Conservation (phyloP, 2,113 vertebrate genomes). For the Xenopus borealis region DNA sequence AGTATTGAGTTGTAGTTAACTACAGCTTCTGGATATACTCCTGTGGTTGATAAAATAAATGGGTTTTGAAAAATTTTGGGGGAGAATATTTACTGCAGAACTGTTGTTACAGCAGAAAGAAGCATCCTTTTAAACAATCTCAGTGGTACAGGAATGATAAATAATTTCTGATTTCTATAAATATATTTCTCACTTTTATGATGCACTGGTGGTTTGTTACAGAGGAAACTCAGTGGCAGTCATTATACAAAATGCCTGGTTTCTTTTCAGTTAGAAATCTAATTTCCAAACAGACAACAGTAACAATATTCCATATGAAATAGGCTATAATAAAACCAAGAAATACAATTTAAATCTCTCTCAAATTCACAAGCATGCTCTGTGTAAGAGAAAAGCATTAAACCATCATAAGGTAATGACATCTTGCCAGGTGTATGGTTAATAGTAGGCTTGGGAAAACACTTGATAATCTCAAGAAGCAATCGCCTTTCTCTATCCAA, state of each 20-base stretch:
- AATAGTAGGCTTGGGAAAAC: constrained; percentile 15
- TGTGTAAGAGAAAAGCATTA: constrained; percentile 14
- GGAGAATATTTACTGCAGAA: not conserved
- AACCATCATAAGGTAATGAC: constrained; percentile 34
- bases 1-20: too few species aligned
- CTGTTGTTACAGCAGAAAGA: not conserved
- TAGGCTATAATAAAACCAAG: not conserved
- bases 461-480: constrained; percentile 15
- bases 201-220: not conserved
- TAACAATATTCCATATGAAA: constrained; percentile 1
- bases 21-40: too few species aligned
- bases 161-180: constrained; percentile 3
- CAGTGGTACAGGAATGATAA: not conserved
- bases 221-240: not conserved
- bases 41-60: too few species aligned
- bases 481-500: not conserved
- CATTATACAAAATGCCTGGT: not conserved
- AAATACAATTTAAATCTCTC: constrained; percentile 4
- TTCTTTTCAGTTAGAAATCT: constrained; percentile 21
- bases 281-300: constrained; percentile 12
- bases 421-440: constrained; percentile 1
- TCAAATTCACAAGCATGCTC: not conserved
- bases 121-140: too few species aligned
- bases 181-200: not conserved
- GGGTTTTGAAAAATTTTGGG: not conserved